These are phyloP conservation scores for Oikopleura dioica DNA, from an alignment of 23 tunicate genomes.

Conservation along the genomic window DNA sequence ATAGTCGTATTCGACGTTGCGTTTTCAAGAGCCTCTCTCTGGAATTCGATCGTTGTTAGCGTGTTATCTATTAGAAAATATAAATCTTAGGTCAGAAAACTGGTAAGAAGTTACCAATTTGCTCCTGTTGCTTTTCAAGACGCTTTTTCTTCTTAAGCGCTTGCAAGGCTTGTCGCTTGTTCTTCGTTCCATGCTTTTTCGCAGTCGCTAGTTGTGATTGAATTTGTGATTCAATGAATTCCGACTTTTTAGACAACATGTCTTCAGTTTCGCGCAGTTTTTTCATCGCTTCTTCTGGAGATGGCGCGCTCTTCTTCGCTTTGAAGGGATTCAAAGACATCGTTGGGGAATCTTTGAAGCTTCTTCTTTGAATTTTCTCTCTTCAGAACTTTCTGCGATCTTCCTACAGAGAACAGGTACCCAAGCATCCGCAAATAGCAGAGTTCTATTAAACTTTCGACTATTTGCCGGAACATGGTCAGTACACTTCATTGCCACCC, in stretches of 20 bases:
- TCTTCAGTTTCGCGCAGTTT: conserved; percentile 46
- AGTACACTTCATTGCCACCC: too few species aligned
- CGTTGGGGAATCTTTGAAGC: too few species aligned
- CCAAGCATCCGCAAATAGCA: too few species aligned
- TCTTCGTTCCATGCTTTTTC: conserved; percentile 73
- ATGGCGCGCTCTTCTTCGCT: neutral
- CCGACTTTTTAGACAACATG: conserved; percentile 71
- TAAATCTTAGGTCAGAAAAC: too few species aligned
- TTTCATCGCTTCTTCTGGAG: conserved; percentile 42
- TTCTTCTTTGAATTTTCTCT: too few species aligned
- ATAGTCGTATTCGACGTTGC: conserved; percentile 55
- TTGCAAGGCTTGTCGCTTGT: conserved; percentile 24
- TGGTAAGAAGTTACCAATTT: neutral
- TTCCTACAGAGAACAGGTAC: too few species aligned
- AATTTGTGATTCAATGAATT: conserved; percentile 54
- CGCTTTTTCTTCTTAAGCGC: conserved; percentile 17
- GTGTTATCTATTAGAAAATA: conserved; percentile 68
- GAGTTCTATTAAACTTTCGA: too few species aligned
- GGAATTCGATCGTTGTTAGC: conserved; percentile 72
- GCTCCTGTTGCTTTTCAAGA: neutral
- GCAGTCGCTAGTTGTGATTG: conserved; percentile 41
- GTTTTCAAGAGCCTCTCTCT: conserved; percentile 64
- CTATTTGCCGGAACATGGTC: too few species aligned
- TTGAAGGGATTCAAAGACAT: too few species aligned
- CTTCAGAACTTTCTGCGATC: too few species aligned